Evolutionary conservation across 2,797 vertebrate genomes (phyloP).

Genomic region (Craterocephalus amniculus): DNA sequence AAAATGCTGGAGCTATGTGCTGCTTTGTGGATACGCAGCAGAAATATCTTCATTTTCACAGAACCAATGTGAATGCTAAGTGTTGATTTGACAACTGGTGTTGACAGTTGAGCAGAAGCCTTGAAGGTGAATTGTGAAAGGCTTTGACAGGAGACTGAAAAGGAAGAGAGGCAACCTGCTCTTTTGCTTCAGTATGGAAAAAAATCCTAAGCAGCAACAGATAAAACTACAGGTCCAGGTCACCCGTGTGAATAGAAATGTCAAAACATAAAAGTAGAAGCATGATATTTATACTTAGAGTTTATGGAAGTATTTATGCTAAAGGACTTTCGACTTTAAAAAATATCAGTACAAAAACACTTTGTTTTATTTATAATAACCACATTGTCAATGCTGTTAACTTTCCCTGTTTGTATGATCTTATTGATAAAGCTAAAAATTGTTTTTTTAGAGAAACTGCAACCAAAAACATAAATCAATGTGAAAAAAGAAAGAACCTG

Average conservation of each 20-base stretch:
- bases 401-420: background rate
- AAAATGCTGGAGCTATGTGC: conserved; percentile 62
- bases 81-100: conserved; percentile 75
- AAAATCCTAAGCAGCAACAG: conserved; percentile 45
- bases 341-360: background rate
- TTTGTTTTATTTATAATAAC: background rate
- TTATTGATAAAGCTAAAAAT: background rate
- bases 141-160: conserved; percentile 78
- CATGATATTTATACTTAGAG: background rate
- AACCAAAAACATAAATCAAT: background rate
- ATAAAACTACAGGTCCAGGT: conserved; percentile 47
- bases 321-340: background rate
- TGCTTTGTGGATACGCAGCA: conserved; percentile 48
- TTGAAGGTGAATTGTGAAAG: conserved; percentile 78
- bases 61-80: conserved; percentile 76
- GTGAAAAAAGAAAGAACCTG: no score
- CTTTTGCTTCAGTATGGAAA: conserved; percentile 47
- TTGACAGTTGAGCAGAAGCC: conserved; percentile 80
- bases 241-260: conserved; percentile 42
- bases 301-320: background rate
- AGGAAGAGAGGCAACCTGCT: conserved; percentile 60
- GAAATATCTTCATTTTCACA: conserved; percentile 78
- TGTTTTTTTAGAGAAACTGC: background rate
- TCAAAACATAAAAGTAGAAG: background rate
- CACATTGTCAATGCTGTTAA: background rate